These are phyloP conservation scores for Channa striata DNA, from an alignment of 2,797 vertebrate species.

Conservation along the genomic window DNA sequence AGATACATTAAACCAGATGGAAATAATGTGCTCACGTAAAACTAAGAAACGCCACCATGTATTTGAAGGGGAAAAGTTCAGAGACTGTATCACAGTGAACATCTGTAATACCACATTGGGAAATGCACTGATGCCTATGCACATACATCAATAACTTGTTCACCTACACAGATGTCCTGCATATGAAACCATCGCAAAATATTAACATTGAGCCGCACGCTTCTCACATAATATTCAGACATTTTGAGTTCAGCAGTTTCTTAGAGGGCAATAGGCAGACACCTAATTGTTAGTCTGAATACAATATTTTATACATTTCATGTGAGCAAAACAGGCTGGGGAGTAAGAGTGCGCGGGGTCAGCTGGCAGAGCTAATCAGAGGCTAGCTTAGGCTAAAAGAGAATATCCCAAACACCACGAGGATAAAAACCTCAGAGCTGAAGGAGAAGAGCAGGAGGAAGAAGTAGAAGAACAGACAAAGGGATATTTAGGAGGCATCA, in stretches of 20 bases:
- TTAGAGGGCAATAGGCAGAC: background rate
- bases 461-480: background rate
- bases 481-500: slow-evolving; percentile 5
- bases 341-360: slow-evolving; percentile 30
- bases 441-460: background rate
- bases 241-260: too few species aligned
- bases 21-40: too few species aligned
- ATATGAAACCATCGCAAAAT: background rate
- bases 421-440: slow-evolving; percentile 9
- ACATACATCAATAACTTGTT: background rate
- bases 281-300: slow-evolving; percentile 15
- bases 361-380: slow-evolving; percentile 46
- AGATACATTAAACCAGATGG: too few species aligned
- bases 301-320: slow-evolving; percentile 22
- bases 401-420: slow-evolving; percentile 27
- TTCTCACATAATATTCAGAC: background rate
- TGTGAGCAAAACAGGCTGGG: slow-evolving; percentile 2
- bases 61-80: too few species aligned
- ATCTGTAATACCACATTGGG: background rate
- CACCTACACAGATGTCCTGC: background rate
- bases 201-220: background rate
- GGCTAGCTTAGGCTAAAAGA: slow-evolving; percentile 34
- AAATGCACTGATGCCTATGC: background rate
- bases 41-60: too few species aligned
- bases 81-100: background rate